These are phyloP conservation scores for Boloria selene DNA, from an alignment of 2,888 invertebrate genomes.

Conservation along the genomic window DNA sequence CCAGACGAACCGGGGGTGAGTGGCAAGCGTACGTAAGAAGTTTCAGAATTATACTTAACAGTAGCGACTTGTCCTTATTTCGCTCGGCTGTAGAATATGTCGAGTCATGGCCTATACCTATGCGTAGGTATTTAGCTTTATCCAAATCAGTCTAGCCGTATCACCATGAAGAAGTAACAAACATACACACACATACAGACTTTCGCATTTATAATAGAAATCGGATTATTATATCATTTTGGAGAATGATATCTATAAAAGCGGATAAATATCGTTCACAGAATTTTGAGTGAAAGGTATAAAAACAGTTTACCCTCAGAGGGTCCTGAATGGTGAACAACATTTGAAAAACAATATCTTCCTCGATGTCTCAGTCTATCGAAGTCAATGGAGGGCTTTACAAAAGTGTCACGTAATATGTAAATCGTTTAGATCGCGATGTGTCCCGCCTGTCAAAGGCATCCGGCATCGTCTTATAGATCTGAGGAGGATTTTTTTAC, in stretches of 20 bases:
- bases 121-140: too few species aligned
- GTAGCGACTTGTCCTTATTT: too few species aligned
- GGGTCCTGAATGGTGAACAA: conserved; percentile 56
- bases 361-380: conserved; percentile 76
- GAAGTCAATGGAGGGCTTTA: conserved; percentile 75
- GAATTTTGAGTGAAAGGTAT: conserved; percentile 59
- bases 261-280: conserved; percentile 53
- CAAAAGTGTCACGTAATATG: conserved; percentile 81
- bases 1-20: too few species aligned
- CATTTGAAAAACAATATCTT: conserved; percentile 75
- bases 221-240: background rate
- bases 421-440: conserved; percentile 80
- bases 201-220: background rate
- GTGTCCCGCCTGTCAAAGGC: conserved; percentile 78
- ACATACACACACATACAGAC: too few species aligned
- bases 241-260: background rate
- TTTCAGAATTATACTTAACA: too few species aligned
- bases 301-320: conserved; percentile 65
- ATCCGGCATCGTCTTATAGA: conserved; percentile 64
- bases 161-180: too few species aligned
- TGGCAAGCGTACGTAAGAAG: too few species aligned
- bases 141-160: too few species aligned
- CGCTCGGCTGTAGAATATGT: too few species aligned
- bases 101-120: too few species aligned
- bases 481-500: conserved; percentile 68